Base-by-base conservation (phyloP, 2,113 vertebrate genomes). In the Oncorhynchus masou region DNA sequence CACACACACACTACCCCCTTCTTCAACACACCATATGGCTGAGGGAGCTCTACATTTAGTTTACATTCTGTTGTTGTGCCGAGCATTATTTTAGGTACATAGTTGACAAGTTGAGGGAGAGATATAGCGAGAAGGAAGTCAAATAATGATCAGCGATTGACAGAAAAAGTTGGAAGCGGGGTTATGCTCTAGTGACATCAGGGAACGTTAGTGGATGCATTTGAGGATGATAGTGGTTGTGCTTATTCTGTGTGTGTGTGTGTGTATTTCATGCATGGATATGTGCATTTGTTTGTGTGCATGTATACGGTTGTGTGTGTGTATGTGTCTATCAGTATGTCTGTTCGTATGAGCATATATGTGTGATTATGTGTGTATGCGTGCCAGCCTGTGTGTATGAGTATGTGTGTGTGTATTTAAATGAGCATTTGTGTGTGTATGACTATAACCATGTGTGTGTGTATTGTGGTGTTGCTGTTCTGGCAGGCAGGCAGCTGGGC, bases 401-500 rank as follows among this genome's bases (percentile, higher is more conserved):
- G 39, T 11, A 45, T 45, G 39, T 45, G 39, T 45, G 39, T 45
- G 39, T 45, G 39, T 45, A 45, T 45, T 45, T 45, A 45, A 45
- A 45, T 45, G 0, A 45, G 39, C 39, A 45, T 45, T 45, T 45
- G 39, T 45, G 39, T 9, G 39, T 45, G 39, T 11, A 45, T 45
- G 39, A 45, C 8, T 11, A 45, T 45, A 6, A 45, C 39, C 54
- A 20, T 57, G 54, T 57, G 29, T 60, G 67, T 76, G 65, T 70
- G 71, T 34, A 71, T 73, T 54, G 51, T 54, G 51, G 73, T 78
- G 68, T 75, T 77, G 80, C 25, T 24, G 24, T 16, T 4, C 25
- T 67, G 7, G 25, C 70, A 68, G 60, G 20, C 68, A 77, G 76
- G 86, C 82, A 81, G 84, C 84, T 84, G 84, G 81, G 62, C 59